Evolutionary conservation across 2,888 invertebrate genomes (phyloP).

Genomic region (Congeria kusceri): DNA sequence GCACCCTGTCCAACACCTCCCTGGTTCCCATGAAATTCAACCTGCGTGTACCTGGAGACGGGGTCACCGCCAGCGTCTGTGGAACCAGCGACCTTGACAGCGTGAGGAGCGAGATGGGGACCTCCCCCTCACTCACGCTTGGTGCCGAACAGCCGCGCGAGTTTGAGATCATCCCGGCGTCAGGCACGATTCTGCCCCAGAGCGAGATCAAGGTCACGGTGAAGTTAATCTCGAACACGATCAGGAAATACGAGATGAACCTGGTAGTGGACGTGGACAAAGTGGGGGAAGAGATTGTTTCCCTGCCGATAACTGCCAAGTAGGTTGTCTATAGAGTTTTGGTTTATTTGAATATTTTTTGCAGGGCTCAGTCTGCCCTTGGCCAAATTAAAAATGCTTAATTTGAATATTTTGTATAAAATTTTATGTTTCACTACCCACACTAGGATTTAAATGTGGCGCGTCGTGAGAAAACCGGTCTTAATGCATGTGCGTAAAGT

Average conservation of each 20-base stretch:
- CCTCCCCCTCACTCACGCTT: slow-evolving; percentile 54
- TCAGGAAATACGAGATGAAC: slow-evolving; percentile 83
- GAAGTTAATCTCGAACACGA: slow-evolving; percentile 83
- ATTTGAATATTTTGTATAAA: no score
- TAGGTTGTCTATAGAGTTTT: no score
- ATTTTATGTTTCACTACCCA: no score
- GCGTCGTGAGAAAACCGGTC: no score
- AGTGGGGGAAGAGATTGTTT: slow-evolving; percentile 84
- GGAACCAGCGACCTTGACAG: slow-evolving; percentile 78
- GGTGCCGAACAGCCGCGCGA: slow-evolving; percentile 76
- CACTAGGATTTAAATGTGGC: no score
- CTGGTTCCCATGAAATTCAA: slow-evolving; percentile 84
- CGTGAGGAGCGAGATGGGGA: slow-evolving; percentile 62
- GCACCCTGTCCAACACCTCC: slow-evolving; percentile 83
- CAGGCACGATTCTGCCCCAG: slow-evolving; percentile 82
- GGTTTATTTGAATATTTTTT: no score
- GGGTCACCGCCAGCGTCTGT: slow-evolving; percentile 78
- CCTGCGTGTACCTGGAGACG: slow-evolving; percentile 84
- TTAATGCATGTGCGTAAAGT: no score
- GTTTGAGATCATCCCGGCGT: slow-evolving; percentile 83
- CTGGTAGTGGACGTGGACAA: slow-evolving; percentile 85
- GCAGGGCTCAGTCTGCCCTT: no score
- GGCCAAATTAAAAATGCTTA: no score
- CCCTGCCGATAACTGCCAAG: slow-evolving; percentile 84
- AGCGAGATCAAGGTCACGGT: slow-evolving; percentile 83